These are phyloP conservation scores for Psittacula derbiana DNA, from an alignment of 2,797 vertebrate genomes.

Conservation along the genomic window DNA sequence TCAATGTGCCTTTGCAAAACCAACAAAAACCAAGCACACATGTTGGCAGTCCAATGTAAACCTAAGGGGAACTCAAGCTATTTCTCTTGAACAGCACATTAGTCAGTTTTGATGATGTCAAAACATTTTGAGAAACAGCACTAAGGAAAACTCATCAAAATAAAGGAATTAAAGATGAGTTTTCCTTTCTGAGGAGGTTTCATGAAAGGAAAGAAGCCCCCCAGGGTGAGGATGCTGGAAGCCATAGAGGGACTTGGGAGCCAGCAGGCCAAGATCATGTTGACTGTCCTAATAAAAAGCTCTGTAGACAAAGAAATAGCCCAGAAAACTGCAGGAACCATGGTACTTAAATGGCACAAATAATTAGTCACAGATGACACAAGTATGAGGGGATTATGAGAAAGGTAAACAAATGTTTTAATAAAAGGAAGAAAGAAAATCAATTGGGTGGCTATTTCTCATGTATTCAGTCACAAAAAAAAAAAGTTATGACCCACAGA, in stretches of 20 bases:
- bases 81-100: not conserved
- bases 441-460: not conserved
- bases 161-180: not conserved
- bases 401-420: not conserved
- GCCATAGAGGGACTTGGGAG: not conserved
- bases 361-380: not conserved
- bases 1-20: not conserved
- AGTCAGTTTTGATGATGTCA: not conserved
- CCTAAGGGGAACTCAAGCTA: not conserved
- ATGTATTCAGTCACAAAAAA: not conserved
- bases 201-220: not conserved
- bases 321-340: not conserved
- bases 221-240: not conserved
- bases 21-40: not conserved
- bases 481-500: not conserved
- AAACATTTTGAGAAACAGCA: not conserved
- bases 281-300: not conserved
- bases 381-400: not conserved
- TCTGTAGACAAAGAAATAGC: not conserved
- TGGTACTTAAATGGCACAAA: not conserved
- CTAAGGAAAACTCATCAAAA: not conserved
- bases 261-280: not conserved
- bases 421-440: not conserved
- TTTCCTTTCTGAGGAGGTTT: not conserved
- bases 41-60: fast-evolving